Evolutionary conservation across 2,797 vertebrate genomes (phyloP).

Genomic region (Tympanoctomys barrerae): DNA sequence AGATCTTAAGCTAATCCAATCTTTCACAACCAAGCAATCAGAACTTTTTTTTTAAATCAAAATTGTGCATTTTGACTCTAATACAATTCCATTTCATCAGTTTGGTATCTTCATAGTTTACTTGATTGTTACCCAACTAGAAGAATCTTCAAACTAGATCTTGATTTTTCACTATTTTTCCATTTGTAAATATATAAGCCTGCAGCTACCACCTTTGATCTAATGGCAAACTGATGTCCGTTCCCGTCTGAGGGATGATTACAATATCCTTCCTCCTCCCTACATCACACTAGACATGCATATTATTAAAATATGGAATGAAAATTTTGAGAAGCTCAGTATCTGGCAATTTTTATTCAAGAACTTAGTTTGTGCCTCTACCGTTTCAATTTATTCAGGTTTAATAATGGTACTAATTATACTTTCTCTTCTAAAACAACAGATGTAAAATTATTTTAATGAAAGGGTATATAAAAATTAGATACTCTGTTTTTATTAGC

Average conservation of each 20-base stretch:
- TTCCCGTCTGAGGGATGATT: not conserved
- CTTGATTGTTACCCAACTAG: not conserved
- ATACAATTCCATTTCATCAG: not conserved
- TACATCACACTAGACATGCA: rapidly evolving
- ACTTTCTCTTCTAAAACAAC: not conserved
- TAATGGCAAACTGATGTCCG: not conserved
- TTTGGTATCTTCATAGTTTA: not conserved
- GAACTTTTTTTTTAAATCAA: not conserved
- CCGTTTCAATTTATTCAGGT: not conserved
- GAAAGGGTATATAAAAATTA: not conserved
- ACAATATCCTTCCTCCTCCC: not conserved
- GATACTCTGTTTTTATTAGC: not conserved
- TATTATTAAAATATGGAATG: not conserved
- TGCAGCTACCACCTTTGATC: not conserved
- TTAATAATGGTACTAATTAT: constrained; percentile 13
- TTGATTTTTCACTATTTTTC: not conserved
- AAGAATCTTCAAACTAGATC: not conserved
- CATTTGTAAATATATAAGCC: not conserved
- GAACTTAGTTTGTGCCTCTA: not conserved
- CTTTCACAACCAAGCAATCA: not conserved
- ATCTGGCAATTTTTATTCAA: not conserved
- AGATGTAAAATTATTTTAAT: constrained; percentile 13
- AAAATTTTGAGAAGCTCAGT: not conserved
- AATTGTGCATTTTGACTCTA: not conserved
- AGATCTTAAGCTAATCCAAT: not conserved